Evolutionary conservation across 2,113 vertebrate species (phyloP).

Genomic region (Eira barbara): DNA sequence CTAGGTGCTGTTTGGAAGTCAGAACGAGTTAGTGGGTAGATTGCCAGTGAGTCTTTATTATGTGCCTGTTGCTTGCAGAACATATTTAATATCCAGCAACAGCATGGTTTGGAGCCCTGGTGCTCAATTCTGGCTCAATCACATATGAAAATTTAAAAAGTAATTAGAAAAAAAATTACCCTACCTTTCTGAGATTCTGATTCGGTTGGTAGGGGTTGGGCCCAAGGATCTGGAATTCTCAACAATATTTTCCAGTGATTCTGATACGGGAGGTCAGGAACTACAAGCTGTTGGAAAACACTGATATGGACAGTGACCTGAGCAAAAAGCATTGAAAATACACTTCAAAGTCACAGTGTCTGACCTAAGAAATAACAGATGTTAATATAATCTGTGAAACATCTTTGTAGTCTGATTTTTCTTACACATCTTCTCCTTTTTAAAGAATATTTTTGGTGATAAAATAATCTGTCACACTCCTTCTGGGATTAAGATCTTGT

Average conservation of each 20-base stretch:
- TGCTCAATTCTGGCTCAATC: background rate
- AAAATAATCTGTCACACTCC: background rate
- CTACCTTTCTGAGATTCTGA: background rate
- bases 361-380: background rate
- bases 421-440: background rate
- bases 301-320: background rate
- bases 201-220: background rate
- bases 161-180: background rate
- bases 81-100: background rate
- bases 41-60: background rate
- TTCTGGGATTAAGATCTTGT: background rate
- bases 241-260: background rate
- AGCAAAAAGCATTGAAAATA: background rate
- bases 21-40: background rate
- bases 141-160: background rate
- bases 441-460: background rate
- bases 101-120: background rate
- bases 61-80: background rate
- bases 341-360: background rate
- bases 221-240: background rate
- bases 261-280: background rate
- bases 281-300: background rate
- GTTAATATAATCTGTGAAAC: background rate
- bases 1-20: background rate
- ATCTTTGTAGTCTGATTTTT: background rate